A percentile compares a stretch with the other conserved stretches of the same genome.
Conservation (phyloP, 1,140 invertebrate species). For the Araneus ventricosus region DNA sequence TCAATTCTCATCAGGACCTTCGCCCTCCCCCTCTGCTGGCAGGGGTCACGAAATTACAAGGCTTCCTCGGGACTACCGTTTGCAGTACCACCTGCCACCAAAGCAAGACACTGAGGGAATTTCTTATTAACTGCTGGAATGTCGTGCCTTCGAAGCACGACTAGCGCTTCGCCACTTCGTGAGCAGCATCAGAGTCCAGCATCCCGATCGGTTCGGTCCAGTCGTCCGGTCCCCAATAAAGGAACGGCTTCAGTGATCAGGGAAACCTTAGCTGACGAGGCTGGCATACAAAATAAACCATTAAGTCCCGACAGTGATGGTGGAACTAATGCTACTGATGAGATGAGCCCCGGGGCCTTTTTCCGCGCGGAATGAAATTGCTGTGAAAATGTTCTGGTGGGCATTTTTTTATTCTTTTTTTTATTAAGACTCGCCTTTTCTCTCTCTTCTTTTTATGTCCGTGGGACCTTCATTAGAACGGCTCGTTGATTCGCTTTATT, state of each 20-base stretch:
- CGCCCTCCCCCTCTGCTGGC: background rate
- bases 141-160: constrained; percentile 41
- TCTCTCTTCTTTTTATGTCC: background rate
- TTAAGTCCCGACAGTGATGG: constrained; percentile 13
- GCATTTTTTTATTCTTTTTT: background rate
- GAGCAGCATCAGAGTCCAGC: constrained; percentile 22
- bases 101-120: constrained; percentile 11
- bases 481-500: constrained; percentile 30
- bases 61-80: constrained; percentile 39
- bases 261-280: constrained; percentile 15
- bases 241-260: background rate
- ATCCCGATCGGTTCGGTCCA: constrained; percentile 22
- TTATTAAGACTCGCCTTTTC: background rate
- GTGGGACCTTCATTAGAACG: constrained; percentile 29
- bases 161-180: constrained; percentile 7
- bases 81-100: constrained; percentile 36
- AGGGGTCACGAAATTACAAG: constrained; percentile 56
- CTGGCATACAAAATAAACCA: constrained; percentile 48
- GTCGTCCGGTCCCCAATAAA: background rate
- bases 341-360: background rate
- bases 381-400: constrained; percentile 38
- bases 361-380: constrained; percentile 23
- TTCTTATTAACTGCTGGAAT: constrained; percentile 26
- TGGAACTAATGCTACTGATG: constrained; percentile 32
- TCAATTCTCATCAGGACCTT: constrained; percentile 13